Conservation (phyloP, 2,113 vertebrate genomes). For the Forbesichthys agassizii region DNA sequence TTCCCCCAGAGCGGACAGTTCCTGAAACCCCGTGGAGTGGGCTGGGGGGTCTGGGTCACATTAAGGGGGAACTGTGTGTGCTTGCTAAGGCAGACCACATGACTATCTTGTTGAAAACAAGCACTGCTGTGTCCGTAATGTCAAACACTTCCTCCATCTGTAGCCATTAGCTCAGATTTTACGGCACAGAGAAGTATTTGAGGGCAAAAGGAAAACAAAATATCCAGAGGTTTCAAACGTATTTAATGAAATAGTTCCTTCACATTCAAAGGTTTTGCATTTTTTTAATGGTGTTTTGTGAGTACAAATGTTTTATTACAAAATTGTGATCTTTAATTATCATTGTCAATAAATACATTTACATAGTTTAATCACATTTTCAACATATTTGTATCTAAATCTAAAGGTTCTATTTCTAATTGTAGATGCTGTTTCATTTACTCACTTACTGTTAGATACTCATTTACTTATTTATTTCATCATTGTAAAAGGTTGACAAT, state of each 20-base stretch:
- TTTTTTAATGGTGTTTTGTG: constrained; percentile 10
- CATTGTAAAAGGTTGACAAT: not conserved
- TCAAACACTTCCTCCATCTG: constrained; percentile 73
- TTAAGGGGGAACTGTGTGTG: constrained; percentile 61
- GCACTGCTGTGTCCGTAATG: constrained; percentile 72
- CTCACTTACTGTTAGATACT: not conserved
- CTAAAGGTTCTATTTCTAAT: too few species aligned
- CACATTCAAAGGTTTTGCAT: constrained; percentile 26
- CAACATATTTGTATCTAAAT: too few species aligned
- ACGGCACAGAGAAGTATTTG: constrained; percentile 58
- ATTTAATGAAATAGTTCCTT: constrained; percentile 64
- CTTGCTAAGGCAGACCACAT: constrained; percentile 55
- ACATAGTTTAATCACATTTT: too few species aligned
- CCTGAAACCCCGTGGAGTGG: constrained; percentile 61
- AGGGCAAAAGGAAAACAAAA: constrained; percentile 65
- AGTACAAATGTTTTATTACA: not conserved
- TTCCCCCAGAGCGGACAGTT: constrained; percentile 66
- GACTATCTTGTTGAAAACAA: constrained; percentile 68
- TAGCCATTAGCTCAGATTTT: constrained; percentile 61
- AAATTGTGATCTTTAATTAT: too few species aligned
- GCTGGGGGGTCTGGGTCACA: constrained; percentile 62
- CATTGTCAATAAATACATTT: too few species aligned
- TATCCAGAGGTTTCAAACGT: constrained; percentile 37
- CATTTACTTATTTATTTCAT: not conserved
- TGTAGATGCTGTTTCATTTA: too few species aligned